Evolutionary conservation across 2,888 invertebrate species (phyloP).

Genomic region (Vesta saturnalis): DNA sequence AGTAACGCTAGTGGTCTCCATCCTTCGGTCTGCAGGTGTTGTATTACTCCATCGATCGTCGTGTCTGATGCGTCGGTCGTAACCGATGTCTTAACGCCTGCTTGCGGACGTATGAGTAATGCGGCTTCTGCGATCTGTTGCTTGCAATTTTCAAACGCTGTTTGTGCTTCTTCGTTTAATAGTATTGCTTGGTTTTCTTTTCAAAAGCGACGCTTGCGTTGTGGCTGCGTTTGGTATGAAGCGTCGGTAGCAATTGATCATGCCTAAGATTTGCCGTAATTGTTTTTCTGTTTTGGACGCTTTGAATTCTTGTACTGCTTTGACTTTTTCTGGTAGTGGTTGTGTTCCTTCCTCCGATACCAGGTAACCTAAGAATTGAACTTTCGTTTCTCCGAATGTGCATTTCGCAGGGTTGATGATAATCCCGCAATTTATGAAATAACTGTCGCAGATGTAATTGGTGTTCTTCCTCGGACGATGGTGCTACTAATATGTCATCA

Average conservation of each 20-base stretch:
- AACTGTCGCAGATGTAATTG: constrained; percentile 47
- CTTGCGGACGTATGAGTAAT: constrained; percentile 35
- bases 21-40: constrained; percentile 51
- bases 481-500: constrained; percentile 53
- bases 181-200: constrained; percentile 46
- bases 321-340: constrained; percentile 51
- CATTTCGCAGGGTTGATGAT: constrained; percentile 53
- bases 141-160: constrained; percentile 22
- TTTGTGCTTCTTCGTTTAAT: constrained; percentile 32
- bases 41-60: constrained; percentile 56
- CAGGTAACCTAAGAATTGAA: constrained; percentile 48
- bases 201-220: constrained; percentile 52
- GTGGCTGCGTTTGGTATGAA: constrained; percentile 54
- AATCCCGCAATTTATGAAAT: constrained; percentile 46
- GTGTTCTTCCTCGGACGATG: constrained; percentile 43
- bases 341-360: constrained; percentile 46
- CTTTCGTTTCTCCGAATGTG: constrained; percentile 42
- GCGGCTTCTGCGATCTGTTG: constrained; percentile 33
- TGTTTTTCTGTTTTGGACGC: constrained; percentile 43
- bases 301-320: constrained; percentile 46
- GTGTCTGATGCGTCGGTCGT: constrained; percentile 56
- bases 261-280: constrained; percentile 50
- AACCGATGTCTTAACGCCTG: constrained; percentile 44
- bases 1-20: constrained; percentile 55
- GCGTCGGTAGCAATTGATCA: constrained; percentile 54